These are phyloP conservation scores for Caenorhabditis elegans DNA, from an alignment of 1,140 invertebrate species.

Conservation along the genomic window WBcel235 BX284602.5:12610501-12611000, in stretches of 20 bases:
- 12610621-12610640: not conserved
- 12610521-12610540: slow-evolving; percentile 11
- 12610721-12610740: slow-evolving; percentile 42
- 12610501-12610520: not conserved
- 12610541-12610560: not conserved
- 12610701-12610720: slow-evolving; percentile 30
- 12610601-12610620: slow-evolving; percentile 43
- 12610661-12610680: not conserved
- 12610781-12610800: slow-evolving; percentile 44
- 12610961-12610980: slow-evolving; percentile 48
- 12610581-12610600: slow-evolving; percentile 42
- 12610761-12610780: slow-evolving; percentile 42
- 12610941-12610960: slow-evolving; percentile 51
- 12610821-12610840: not conserved
- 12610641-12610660: too few relatives aligned
- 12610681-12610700: slow-evolving; percentile 41
- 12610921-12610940: slow-evolving; percentile 52
- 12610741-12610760: too few relatives aligned
- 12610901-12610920: slow-evolving; percentile 26
- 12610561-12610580: slow-evolving; percentile 44
- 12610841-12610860: slow-evolving; percentile 19
- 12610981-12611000: slow-evolving; percentile 41
- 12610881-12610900: not conserved
- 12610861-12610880: not conserved
- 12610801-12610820: not conserved